Percentiles rank a stretch among this genome's conserved stretches.
Conservation (phyloP, 2,113 vertebrate species). For the Mystacornis crossleyi region DNA sequence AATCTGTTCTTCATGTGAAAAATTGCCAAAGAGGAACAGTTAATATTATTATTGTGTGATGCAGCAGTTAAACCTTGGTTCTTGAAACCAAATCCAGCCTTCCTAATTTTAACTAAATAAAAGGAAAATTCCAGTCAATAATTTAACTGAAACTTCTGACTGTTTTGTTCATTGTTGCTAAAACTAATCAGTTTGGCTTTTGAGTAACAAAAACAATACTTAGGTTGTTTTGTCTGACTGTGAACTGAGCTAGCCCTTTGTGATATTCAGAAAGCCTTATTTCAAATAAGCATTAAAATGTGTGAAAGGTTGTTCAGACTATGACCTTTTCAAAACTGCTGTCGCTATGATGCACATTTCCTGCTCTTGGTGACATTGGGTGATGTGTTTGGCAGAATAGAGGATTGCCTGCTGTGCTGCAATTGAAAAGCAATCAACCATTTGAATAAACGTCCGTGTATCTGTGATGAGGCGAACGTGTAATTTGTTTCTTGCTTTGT, state of each 20-base stretch:
- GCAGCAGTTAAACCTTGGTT: background rate
- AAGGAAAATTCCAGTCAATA: background rate
- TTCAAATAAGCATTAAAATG: background rate
- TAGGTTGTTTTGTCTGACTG: background rate
- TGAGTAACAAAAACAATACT: background rate
- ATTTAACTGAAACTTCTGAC: background rate
- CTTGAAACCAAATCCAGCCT: background rate
- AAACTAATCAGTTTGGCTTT: background rate
- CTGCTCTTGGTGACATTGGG: background rate
- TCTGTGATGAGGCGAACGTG: background rate
- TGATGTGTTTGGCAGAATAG: background rate
- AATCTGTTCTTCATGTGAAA: background rate
- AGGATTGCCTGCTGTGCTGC: background rate
- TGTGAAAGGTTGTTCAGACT: background rate
- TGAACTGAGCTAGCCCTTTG: background rate
- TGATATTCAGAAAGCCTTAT: background rate
- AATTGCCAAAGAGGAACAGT: background rate
- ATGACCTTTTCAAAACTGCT: slow-evolving; percentile 37
- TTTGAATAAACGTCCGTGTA: background rate
- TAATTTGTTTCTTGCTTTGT: background rate
- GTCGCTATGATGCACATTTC: background rate
- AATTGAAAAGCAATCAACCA: slow-evolving; percentile 11
- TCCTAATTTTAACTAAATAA: background rate
- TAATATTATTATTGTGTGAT: background rate
- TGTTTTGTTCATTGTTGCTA: background rate